phyloP scores from a whole-genome alignment of 2,113 vertebrate species.

The Corapipo altera region DNA sequence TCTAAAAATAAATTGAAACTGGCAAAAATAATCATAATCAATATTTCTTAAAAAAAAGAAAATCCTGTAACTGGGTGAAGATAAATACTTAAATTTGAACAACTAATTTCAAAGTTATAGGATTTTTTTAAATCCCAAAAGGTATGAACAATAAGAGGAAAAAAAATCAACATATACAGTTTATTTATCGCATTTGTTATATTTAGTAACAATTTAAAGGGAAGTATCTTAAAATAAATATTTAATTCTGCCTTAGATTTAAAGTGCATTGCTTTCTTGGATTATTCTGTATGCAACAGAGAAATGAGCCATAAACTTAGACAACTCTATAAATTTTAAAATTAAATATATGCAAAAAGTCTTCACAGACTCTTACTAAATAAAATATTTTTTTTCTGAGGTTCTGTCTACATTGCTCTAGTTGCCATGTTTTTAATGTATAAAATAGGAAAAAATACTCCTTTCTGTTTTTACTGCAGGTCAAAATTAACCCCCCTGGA shows the following conservation, averaged over 20 bases:
- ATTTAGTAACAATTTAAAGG: neutral
- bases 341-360: neutral
- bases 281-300: neutral
- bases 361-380: neutral
- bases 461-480: neutral
- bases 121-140: neutral
- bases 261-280: neutral
- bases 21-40: neutral
- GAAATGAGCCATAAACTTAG: neutral
- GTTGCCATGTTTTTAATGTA: neutral
- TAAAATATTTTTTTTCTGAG: neutral
- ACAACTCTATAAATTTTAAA: neutral
- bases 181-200: neutral
- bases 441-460: neutral
- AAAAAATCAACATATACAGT: neutral
- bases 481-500: neutral
- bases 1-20: neutral
- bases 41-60: neutral
- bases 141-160: neutral
- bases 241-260: neutral
- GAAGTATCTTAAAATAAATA: neutral
- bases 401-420: neutral
- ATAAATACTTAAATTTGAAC: neutral
- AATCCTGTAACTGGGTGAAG: neutral
- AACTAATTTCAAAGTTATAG: neutral